Conservation (phyloP, 2,797 vertebrate species). For the Chloroceryle inda region DNA sequence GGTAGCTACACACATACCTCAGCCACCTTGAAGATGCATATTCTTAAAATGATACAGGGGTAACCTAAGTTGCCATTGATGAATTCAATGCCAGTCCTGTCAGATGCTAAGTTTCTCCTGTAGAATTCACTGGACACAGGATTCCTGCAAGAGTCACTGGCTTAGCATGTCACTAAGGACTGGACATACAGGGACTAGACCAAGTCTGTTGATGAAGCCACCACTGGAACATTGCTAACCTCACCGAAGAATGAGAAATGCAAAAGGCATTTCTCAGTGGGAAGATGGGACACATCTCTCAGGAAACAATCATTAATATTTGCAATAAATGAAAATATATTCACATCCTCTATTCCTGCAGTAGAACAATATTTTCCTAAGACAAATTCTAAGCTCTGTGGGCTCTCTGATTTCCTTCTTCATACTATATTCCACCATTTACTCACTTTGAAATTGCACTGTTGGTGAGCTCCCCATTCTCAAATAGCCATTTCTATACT, state of each 20-base stretch:
- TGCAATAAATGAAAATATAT: background rate
- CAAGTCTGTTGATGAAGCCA: fast-evolving
- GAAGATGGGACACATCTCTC: background rate
- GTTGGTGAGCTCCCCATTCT: background rate
- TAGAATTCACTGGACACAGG: background rate
- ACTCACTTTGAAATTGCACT: background rate
- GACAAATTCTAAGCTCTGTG: background rate
- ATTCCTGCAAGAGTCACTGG: background rate
- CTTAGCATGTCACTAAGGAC: background rate
- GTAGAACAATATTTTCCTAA: background rate
- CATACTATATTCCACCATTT: background rate
- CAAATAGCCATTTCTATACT: background rate
- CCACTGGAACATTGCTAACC: background rate
- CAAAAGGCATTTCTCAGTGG: background rate
- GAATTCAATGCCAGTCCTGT: background rate
- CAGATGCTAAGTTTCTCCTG: background rate
- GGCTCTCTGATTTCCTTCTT: background rate
- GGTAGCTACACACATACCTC: too few species aligned
- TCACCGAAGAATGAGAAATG: background rate
- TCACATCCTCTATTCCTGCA: background rate
- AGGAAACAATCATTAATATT: background rate
- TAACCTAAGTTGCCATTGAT: background rate
- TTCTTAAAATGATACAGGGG: background rate
- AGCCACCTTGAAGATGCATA: too few species aligned
- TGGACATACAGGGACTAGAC: background rate